Evolutionary conservation across 1,140 invertebrate genomes (phyloP), one percentile per base, ranked within the genome.

Genomic region (Lordiphosa clarofinis): DNA sequence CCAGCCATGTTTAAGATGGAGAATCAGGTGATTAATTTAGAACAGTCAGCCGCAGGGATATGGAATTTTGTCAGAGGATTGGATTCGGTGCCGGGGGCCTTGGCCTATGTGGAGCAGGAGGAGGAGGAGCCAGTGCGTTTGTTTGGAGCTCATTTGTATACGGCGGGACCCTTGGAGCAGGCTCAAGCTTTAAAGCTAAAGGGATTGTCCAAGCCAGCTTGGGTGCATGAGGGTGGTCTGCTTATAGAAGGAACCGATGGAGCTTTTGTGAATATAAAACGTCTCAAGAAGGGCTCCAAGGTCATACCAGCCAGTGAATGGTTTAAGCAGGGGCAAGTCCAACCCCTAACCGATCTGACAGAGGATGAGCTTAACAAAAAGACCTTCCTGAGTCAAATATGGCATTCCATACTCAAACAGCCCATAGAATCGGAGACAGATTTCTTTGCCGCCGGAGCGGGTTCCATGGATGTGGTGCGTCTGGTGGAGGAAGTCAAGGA

Each of bases 391-490:
- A 15, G 0, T 90, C 92, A 89, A 7, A 93, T 98, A 19, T 99
- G 98, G 98, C 91, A 93, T 56, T 92, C 93, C 4, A 98, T 99
- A 73, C 90, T 99, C 0, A 94, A 94, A 64, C 90, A 92, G 1
- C 93, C 94, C 1, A 91, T 99, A 3, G 92, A 94, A 2, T 91
- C 94, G 2, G 91, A 93, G 1, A 96, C 96, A 0, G 96, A 99
- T 87, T 99, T 99, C 89, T 99, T 99, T 89, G 93, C 93, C 8
- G 93, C 92, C 36, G 98, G 98, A 19, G 98, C 95, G 13, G 95
- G 96, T 0, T 98, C 97, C 7, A 99, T 99, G 96, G 97, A 99
- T 88, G 97, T 99, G 6, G 96, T 98, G 0, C 92, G 97, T 73
- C 89, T 98, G 28, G 93, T 99, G 0, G 98, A 99, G 90, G 97